These are phyloP conservation scores for Miichthys miiuy DNA, from an alignment of 2,797 vertebrate species.

Conservation along the genomic window DNA sequence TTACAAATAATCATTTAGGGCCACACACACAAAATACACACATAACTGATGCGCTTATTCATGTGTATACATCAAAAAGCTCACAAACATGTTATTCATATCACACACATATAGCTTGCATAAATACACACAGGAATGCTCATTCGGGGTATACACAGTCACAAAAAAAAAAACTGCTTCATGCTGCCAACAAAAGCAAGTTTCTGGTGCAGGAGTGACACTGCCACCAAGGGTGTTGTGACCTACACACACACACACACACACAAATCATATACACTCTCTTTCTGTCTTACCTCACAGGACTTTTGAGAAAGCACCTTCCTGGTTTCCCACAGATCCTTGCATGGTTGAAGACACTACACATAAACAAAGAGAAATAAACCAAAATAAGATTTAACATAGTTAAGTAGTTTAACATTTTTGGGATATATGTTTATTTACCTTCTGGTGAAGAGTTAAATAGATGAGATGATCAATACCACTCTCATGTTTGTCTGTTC, in stretches of 20 bases:
- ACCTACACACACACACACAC: slow-evolving; percentile 3
- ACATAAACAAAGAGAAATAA: slow-evolving; percentile 54
- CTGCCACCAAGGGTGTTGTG: slow-evolving; percentile 38
- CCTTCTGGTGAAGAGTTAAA: background rate
- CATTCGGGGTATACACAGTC: slow-evolving; percentile 7
- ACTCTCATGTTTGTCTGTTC: background rate
- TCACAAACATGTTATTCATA: slow-evolving; percentile 48
- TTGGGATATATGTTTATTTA: background rate
- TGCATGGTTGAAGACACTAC: slow-evolving; percentile 84
- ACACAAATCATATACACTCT: slow-evolving; percentile 8
- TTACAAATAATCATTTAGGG: slow-evolving; percentile 69
- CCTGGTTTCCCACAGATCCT: slow-evolving; percentile 81
- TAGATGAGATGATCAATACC: too few relatives aligned
- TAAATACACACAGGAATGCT: slow-evolving; percentile 39
- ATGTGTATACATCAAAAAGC: slow-evolving; percentile 30
- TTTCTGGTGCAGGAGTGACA: slow-evolving; percentile 41
- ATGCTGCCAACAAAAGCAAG: slow-evolving; percentile 38
- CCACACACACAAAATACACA: slow-evolving; percentile 66
- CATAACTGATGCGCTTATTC: slow-evolving; percentile 22
- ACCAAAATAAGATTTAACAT: too few relatives aligned
- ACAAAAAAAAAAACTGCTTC: slow-evolving; percentile 19
- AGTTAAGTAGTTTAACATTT: too few relatives aligned
- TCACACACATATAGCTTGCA: slow-evolving; percentile 25
- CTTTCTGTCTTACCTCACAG: slow-evolving; percentile 79
- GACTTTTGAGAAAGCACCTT: slow-evolving; percentile 78